Base-by-base conservation (phyloP, 1,140 invertebrate genomes). In the Brachionus koreanus region DNA sequence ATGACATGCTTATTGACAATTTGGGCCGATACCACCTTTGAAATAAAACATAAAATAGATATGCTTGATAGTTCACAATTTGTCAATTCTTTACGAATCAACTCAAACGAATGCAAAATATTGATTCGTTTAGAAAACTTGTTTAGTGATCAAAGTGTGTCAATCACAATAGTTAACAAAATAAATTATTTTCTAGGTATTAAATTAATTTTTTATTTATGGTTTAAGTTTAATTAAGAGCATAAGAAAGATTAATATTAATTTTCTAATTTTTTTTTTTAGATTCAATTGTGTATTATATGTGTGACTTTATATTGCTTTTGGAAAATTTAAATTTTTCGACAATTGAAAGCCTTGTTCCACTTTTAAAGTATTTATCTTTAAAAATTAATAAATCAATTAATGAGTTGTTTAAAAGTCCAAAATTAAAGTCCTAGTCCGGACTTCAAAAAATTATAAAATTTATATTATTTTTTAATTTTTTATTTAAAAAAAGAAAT, bases 261-360 rank as follows among this genome's bases (percentile, higher is more conserved):
- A 49, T 49, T 5, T 12, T 74, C 42, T 19, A 13, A 25, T 23
- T 16, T 42, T 42, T 37, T 19, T 33, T 42, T 43, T 43, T 33
- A 79, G 76, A 79, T 37, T 79, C 46, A 7, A 25, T 57, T 19
- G 37, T 61, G n/a, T 79, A 63, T 79, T 61, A 79, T 43, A 61
- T 79, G 29, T 79, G 16, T 42, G 33, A 65, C 43, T 23, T 35
- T 19, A 33, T 79, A 3, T 43, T 79, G 19, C 46, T 29, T 25
- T 12, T 79, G 7, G 61, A 79, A 19, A 42, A 42, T 61, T n/a
- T 79, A 57, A 79, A 79, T 79, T 19, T 7, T 19, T 23, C 6
- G 23, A 35, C 12, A 25, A 0, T 61, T 5, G 16, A 25, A n/a
- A 43, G 16, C 23, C 13, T 79, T 7, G 29, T 63, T 25, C 46